phyloP scores from a whole-genome alignment of 2,888 invertebrate genomes.

The Salpingus planirostris region DNA sequence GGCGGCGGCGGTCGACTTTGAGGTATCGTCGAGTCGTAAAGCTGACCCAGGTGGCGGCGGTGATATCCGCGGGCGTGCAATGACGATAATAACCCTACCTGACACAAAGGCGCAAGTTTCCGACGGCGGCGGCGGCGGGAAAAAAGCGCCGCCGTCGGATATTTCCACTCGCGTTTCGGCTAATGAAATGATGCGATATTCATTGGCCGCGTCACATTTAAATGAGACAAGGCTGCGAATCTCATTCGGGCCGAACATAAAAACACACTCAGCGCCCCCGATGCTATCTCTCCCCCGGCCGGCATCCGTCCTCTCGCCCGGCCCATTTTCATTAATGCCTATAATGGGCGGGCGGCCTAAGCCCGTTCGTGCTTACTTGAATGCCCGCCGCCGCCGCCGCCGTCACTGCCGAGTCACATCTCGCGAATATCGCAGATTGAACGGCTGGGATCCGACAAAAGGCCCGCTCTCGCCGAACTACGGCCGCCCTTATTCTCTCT shows the following conservation, averaged over 20 bases:
- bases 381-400: constrained; percentile 16
- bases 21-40: no score
- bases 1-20: no score
- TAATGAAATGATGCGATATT: constrained; percentile 31
- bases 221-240: constrained; percentile 38
- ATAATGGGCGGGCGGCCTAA: constrained; percentile 28
- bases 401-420: constrained; percentile 21
- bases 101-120: no score
- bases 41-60: no score
- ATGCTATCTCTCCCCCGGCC: constrained; percentile 29
- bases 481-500: constrained; percentile 9
- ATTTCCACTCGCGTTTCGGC: no score
- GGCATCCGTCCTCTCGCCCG: constrained; percentile 26
- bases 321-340: constrained; percentile 36
- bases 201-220: constrained; percentile 34
- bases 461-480: constrained; percentile 7
- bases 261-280: constrained; percentile 36
- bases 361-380: constrained; percentile 15
- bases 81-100: no score
- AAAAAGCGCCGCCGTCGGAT: no score
- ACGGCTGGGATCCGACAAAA: constrained; percentile 13
- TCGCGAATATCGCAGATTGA: constrained; percentile 20
- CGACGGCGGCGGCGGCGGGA: no score
- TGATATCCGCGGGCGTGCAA: no score
- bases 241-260: constrained; percentile 38